Percentiles rank a stretch among this genome's conserved stretches.
Conservation (phyloP, 2,888 invertebrate species). For the Dusona sp. region DNA sequence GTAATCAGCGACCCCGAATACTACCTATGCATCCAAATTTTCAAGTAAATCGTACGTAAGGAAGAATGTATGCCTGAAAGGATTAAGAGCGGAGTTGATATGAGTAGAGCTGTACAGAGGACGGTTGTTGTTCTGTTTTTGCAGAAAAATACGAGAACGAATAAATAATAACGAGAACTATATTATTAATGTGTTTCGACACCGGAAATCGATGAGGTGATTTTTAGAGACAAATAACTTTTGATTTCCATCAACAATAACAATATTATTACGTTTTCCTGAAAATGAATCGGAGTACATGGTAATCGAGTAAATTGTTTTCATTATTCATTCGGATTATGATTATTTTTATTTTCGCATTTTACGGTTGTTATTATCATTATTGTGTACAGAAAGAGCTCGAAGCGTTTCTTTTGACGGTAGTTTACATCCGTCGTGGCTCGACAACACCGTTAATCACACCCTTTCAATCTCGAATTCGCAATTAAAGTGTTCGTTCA, state of each 20-base stretch:
- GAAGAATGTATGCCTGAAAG: too few relatives aligned
- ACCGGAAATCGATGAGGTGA: background rate
- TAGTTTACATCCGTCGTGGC: background rate
- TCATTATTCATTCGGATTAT: background rate
- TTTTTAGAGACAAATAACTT: background rate
- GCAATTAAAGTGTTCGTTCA: slow-evolving; percentile 19
- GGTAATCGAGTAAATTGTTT: background rate
- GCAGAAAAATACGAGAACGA: too few relatives aligned
- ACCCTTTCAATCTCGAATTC: background rate
- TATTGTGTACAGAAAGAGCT: background rate
- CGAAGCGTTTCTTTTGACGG: background rate
- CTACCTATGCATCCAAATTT: too few relatives aligned
- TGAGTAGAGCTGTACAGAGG: too few relatives aligned
- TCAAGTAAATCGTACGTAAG: too few relatives aligned
- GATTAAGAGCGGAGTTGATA: too few relatives aligned
- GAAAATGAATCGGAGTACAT: background rate
- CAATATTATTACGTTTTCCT: background rate
- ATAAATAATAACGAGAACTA: too few relatives aligned
- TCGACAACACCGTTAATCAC: slow-evolving; percentile 1
- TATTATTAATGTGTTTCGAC: too few relatives aligned
- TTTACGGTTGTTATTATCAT: slow-evolving; percentile 1
- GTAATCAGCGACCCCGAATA: too few relatives aligned
- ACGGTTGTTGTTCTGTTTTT: too few relatives aligned
- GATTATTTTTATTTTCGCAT: background rate
- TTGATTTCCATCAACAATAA: background rate